Conservation (phyloP, 2,888 invertebrate genomes). For the Tortricodes alternella region DNA sequence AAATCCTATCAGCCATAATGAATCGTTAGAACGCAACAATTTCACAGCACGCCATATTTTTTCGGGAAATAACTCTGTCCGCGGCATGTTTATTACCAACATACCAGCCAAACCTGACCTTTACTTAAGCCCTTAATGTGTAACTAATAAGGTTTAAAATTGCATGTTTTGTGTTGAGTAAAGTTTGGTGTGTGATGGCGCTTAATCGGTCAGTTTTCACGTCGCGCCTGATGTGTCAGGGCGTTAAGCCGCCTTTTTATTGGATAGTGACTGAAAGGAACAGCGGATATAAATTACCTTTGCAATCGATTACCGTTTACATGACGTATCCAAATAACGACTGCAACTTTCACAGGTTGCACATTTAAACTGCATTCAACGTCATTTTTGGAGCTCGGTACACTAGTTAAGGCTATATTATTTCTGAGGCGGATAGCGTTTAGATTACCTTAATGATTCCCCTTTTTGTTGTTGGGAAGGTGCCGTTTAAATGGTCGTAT, state of each 20-base stretch:
- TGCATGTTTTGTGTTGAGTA: not conserved
- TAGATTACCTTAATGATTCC: too few species aligned
- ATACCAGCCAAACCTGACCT: not conserved
- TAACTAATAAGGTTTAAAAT: not conserved
- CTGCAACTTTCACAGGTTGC: too few species aligned
- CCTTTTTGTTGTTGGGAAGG: too few species aligned
- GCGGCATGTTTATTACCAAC: conserved; percentile 15
- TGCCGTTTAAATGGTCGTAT: too few species aligned
- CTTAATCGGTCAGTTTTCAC: conserved; percentile 22
- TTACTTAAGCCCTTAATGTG: not conserved
- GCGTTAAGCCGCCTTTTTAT: conserved; percentile 13
- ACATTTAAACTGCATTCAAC: too few species aligned
- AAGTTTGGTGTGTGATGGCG: not conserved
- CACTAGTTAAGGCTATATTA: too few species aligned
- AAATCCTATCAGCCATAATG: conserved; percentile 12
- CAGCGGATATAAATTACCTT: not conserved
- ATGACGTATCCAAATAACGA: not conserved
- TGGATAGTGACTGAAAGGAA: not conserved
- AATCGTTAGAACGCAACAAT: conserved; percentile 20
- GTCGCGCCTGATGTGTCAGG: conserved; percentile 11
- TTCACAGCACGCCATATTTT: conserved; percentile 19
- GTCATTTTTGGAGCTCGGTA: too few species aligned
- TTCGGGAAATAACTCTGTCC: conserved; percentile 21
- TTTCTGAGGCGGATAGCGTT: too few species aligned
- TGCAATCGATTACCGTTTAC: not conserved